phyloP scores from a whole-genome alignment of 2,113 vertebrate genomes.

The Rhinichthys klamathensis region DNA sequence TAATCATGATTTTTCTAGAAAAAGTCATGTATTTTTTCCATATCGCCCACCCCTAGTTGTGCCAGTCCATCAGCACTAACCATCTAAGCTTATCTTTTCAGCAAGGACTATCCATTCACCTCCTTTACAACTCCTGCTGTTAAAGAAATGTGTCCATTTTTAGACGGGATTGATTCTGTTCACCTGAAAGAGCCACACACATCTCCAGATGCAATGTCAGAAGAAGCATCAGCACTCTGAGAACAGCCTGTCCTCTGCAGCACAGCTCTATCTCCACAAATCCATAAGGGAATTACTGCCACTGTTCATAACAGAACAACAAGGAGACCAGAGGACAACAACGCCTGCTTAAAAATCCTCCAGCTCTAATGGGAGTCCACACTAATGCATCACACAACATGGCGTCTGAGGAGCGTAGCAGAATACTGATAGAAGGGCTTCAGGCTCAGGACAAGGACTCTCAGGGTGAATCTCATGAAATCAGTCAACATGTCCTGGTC shows the following conservation, averaged over 20 bases:
- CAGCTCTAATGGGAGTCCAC: constrained; percentile 49
- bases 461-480: not conserved
- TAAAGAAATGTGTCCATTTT: not conserved
- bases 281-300: constrained; percentile 55
- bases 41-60: not conserved
- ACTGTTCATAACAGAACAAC: constrained; percentile 50
- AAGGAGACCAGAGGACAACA: constrained; percentile 58
- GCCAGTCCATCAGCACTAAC: not conserved
- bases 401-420: not conserved
- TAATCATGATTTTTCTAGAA: no score
- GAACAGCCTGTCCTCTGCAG: constrained; percentile 44
- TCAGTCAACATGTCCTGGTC: not conserved
- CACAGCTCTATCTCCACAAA: constrained; percentile 49
- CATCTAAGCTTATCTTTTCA: not conserved
- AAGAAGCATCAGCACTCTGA: constrained; percentile 46
- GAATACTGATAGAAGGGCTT: constrained; percentile 16
- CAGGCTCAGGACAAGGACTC: constrained; percentile 9
- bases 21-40: no score
- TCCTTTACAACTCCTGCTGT: not conserved
- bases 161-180: constrained; percentile 45
- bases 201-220: constrained; percentile 44
- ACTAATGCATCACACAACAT: constrained; percentile 38
- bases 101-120: not conserved
- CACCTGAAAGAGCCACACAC: constrained; percentile 59
- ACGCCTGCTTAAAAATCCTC: constrained; percentile 34